Evolutionary conservation across 1,140 invertebrate species (phyloP), one percentile per base, ranked within the genome.

Genomic region (Pantala flavescens): DNA sequence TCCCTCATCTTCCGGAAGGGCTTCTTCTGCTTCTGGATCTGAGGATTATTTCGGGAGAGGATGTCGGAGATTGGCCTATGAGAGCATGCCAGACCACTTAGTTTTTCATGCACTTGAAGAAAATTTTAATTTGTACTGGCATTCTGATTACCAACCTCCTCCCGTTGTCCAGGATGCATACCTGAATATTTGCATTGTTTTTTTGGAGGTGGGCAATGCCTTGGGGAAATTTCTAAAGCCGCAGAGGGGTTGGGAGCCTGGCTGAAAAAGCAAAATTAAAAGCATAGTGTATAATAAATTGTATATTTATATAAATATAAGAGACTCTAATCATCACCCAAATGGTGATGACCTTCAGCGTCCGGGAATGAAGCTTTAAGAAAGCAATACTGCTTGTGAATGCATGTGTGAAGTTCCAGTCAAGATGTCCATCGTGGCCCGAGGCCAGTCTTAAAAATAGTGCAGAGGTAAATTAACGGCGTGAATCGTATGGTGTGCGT

Each of bases 11-110:
- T 63, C 49, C 49, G 49, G 49, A 63, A 63, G n/a, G 49, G 49
- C n/a, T 63, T 63, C n/a, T 63, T 63, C 49, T 63, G 49, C 49
- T 63, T 63, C 49, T 63, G 49, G 49, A 63, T 63, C 14, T 63
- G 49, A 36, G 9, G 28, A 63, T 63, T 19, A 63, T 19, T 21
- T 12, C 49, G n/a, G 12, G 12, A 21, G 49, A 63, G n/a, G n/a
- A 21, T 63, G 49, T 63, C n/a, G 49, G 49, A 63, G 49, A 63
- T 63, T 63, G 49, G 49, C 49, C 49, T 63, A 63, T 19, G 14
- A 21, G 14, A 21, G 49, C 14, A 63, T 63, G 49, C 49, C 49
- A 63, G 49, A 63, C 14, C 49, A 63, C 49, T 63, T 21, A 63
- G 49, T 63, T 63, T 63, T 63, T 63, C 49, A 36, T 21, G n/a